Conservation (phyloP, 2,888 invertebrate species). For the Neuroscelio doddi region DNA sequence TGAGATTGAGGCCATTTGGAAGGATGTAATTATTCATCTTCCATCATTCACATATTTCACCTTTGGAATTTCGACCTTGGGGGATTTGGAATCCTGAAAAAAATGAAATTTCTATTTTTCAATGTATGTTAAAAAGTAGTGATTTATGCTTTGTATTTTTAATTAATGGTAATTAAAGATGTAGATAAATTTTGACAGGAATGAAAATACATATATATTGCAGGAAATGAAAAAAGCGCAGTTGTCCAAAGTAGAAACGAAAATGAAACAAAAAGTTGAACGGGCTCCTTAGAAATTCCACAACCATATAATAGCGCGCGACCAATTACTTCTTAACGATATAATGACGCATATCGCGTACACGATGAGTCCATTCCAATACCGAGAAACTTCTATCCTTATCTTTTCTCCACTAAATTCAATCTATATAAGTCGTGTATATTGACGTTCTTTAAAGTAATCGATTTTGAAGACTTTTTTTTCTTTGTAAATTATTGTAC, state of each 20-base stretch:
- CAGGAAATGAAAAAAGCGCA: no score
- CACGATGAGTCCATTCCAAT: background rate
- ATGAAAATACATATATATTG: no score
- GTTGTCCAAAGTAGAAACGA: background rate
- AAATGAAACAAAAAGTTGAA: background rate
- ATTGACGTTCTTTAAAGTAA: no score
- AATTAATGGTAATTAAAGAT: no score
- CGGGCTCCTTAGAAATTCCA: background rate
- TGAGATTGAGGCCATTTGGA: constrained; percentile 30
- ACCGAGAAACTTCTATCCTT: constrained; percentile 5
- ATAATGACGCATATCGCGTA: constrained; percentile 4
- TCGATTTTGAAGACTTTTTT: no score
- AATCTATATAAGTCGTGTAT: background rate
- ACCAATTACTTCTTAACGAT: constrained; percentile 7
- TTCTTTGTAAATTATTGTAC: no score
- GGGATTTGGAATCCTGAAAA: no score
- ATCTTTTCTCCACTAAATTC: background rate
- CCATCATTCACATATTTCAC: constrained; percentile 21
- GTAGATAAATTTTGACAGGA: no score
- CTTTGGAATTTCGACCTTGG: constrained; percentile 24
- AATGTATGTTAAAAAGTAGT: no score
- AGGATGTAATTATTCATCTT: constrained; percentile 28
- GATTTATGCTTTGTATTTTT: no score
- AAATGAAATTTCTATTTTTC: no score
- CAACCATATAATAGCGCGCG: background rate